Conservation (phyloP, 2,797 vertebrate genomes). For the Bradypus variegatus region DNA sequence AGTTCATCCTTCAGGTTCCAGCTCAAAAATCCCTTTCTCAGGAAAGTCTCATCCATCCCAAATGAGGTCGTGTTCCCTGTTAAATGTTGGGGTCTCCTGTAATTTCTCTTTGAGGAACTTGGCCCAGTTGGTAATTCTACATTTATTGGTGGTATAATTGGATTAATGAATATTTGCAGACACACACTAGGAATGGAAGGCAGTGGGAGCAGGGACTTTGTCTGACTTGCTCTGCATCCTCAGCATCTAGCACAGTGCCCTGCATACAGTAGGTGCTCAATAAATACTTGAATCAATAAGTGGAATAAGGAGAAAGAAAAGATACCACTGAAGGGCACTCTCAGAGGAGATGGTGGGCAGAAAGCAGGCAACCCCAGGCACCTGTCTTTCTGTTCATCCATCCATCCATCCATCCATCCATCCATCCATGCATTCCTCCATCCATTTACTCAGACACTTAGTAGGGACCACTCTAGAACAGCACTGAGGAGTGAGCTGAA, state of each 20-base stretch:
- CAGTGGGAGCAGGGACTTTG: background rate
- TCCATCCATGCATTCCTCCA: background rate
- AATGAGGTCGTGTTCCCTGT: background rate
- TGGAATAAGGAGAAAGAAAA: background rate
- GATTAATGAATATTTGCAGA: no score
- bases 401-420: background rate
- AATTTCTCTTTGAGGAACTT: background rate
- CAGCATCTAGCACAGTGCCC: background rate
- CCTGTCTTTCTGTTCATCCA: background rate
- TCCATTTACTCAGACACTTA: no score
- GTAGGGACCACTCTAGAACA: background rate
- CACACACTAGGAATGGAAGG: background rate
- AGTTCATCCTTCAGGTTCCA: background rate
- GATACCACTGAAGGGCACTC: background rate
- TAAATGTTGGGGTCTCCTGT: background rate
- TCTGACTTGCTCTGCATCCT: background rate
- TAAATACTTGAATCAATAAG: constrained; percentile 15
- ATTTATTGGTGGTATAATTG: background rate
- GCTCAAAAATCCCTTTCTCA: background rate
- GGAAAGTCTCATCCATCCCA: background rate
- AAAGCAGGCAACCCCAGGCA: background rate
- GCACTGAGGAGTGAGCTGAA: background rate
- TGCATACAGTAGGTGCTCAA: constrained; percentile 7
- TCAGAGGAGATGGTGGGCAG: background rate
- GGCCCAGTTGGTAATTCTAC: background rate